Percentiles rank a stretch among this genome's conserved stretches.
These are phyloP conservation scores for Saccostrea cuccullata DNA, from an alignment of 1,140 invertebrate species.

Conservation along the genomic window DNA sequence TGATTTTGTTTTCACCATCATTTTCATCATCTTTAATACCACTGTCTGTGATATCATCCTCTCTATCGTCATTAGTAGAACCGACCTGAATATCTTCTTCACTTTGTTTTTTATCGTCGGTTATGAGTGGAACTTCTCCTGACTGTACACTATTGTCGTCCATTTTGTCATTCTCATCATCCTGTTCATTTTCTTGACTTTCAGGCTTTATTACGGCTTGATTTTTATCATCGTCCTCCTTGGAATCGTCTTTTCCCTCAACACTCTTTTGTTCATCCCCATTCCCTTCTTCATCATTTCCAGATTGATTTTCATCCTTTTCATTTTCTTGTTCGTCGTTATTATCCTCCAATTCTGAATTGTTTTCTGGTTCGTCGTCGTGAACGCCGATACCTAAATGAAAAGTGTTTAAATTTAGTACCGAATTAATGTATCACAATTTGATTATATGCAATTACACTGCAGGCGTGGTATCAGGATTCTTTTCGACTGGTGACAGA, in stretches of 20 bases:
- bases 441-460: not conserved
- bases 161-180: not conserved
- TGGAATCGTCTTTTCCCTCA: not conserved
- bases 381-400: slow-evolving; percentile 10
- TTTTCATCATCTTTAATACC: not conserved
- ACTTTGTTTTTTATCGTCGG: not conserved
- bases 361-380: not conserved
- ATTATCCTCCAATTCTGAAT: not conserved
- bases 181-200: not conserved
- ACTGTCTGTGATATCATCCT: not conserved
- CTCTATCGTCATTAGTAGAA: not conserved
- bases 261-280: not conserved
- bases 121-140: too few species aligned
- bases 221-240: not conserved
- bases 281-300: not conserved
- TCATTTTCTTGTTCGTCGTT: not conserved
- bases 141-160: not conserved
- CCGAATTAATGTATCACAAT: not conserved
- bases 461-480: not conserved
- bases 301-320: not conserved
- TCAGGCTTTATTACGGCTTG: not conserved
- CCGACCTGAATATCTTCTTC: not conserved
- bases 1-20: not conserved
- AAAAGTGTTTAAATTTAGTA: not conserved
- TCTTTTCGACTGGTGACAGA: not conserved